A percentile compares a stretch with the other conserved stretches of the same genome.
phyloP scores from a whole-genome alignment of 2,888 invertebrate genomes.

The Opisthograptis luteolata region DNA sequence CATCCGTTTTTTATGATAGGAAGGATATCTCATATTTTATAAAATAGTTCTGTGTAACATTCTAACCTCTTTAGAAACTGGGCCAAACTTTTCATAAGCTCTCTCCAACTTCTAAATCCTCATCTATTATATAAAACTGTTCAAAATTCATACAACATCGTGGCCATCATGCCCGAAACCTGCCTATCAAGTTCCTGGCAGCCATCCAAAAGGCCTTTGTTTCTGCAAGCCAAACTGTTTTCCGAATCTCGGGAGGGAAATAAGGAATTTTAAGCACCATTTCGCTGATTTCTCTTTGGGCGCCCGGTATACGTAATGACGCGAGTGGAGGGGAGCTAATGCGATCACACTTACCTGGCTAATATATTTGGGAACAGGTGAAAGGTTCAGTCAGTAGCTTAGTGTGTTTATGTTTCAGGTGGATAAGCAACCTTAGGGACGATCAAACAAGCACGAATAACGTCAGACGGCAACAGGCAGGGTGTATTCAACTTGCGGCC shows the following conservation, averaged over 20 bases:
- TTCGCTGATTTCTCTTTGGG: constrained; percentile 17
- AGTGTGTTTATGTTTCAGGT: no score
- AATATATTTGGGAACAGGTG: constrained; percentile 11
- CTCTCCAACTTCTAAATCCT: background rate
- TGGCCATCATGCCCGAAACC: background rate
- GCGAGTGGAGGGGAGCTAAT: constrained; percentile 7
- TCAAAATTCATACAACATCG: constrained; percentile 21
- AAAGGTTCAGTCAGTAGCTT: no score
- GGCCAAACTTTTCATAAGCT: no score
- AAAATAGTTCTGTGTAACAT: no score
- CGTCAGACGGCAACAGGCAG: no score
- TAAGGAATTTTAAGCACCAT: constrained; percentile 17
- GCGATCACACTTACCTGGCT: constrained; percentile 9
- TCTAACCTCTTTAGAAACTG: no score
- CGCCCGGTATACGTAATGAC: background rate
- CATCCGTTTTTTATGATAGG: no score
- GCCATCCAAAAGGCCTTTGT: constrained; percentile 10
- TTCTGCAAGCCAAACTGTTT: constrained; percentile 11
- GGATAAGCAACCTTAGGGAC: no score
- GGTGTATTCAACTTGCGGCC: no score
- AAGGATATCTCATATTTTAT: no score
- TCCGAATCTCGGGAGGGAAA: background rate
- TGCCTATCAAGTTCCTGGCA: constrained; percentile 14
- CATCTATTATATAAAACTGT: constrained; percentile 10
- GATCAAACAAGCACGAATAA: no score